phyloP scores from a whole-genome alignment of 23 tunicate genomes.

The Oikopleura vanhoeffeni region DNA sequence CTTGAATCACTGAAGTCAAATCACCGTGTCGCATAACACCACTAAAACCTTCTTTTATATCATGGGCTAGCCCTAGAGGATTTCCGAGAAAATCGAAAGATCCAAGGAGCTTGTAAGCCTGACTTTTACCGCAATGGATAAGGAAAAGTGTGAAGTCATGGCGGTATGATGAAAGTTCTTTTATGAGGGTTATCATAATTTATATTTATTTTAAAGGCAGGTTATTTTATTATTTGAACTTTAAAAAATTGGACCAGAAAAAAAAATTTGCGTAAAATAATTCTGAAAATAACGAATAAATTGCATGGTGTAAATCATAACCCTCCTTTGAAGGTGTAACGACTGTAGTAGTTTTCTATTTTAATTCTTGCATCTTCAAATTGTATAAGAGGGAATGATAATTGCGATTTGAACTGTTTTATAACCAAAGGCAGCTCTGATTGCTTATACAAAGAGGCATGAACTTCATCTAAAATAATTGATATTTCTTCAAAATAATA shows the following conservation, averaged over 20 bases:
- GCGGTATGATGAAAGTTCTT: not conserved
- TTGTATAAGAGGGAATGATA: not conserved
- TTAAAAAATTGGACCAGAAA: too few species aligned
- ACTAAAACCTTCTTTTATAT: conserved; percentile 62
- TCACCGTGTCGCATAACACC: conserved; percentile 40
- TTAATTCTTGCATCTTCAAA: not conserved
- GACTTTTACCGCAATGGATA: conserved; percentile 37
- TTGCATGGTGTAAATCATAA: too few species aligned
- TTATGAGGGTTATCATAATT: too few species aligned
- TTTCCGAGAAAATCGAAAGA: conserved; percentile 94
- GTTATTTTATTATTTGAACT: too few species aligned
- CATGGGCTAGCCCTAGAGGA: conserved; percentile 69
- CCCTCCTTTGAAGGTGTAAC: not conserved
- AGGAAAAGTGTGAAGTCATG: not conserved
- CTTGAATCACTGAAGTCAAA: conserved; percentile 29
- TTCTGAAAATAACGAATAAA: too few species aligned
- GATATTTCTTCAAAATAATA: not conserved
- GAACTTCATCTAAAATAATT: not conserved
- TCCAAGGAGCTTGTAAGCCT: conserved; percentile 67
- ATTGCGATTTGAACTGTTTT: not conserved
- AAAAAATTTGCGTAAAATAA: too few species aligned
- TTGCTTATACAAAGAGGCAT: not conserved
- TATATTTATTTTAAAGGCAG: too few species aligned
- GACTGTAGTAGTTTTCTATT: not conserved
- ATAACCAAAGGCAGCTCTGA: not conserved